Evolutionary conservation across 1,140 invertebrate genomes (phyloP).

Genomic region (Micrasema longulum): DNA sequence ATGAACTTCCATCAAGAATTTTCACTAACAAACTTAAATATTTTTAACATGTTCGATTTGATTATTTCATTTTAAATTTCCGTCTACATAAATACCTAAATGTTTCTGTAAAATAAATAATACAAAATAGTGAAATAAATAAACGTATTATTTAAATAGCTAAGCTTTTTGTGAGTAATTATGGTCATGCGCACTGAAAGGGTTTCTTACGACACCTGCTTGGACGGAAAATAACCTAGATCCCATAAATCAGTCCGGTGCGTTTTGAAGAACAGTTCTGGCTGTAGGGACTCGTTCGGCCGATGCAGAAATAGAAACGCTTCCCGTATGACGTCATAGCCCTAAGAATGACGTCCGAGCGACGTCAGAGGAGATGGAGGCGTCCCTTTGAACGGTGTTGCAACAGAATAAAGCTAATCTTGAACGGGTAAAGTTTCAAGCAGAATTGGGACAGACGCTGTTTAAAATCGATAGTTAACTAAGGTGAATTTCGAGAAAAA

Average conservation of each 20-base stretch:
- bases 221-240: conserved; percentile 2
- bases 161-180: conserved; percentile 6
- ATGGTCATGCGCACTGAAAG: not conserved
- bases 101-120: not conserved
- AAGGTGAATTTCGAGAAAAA: too few relatives aligned
- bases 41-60: too few relatives aligned
- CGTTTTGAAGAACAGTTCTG: conserved; percentile 54
- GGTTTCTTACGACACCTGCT: conserved; percentile 33
- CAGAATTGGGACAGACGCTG: conserved; percentile 16
- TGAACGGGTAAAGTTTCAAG: conserved; percentile 15
- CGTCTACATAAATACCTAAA: too few relatives aligned
- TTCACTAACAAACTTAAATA: too few relatives aligned
- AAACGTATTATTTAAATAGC: not conserved
- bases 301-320: conserved; percentile 22
- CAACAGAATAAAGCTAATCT: conserved; percentile 26
- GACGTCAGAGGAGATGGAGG: conserved; percentile 55
- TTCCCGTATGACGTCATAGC: conserved; percentile 51
- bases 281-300: conserved; percentile 47
- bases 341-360: conserved; percentile 59
- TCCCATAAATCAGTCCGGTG: conserved; percentile 17
- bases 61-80: too few relatives aligned
- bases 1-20: too few relatives aligned
- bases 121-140: not conserved
- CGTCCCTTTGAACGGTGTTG: conserved; percentile 23
- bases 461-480: too few relatives aligned